Evolutionary conservation across 2,797 vertebrate species (phyloP).

Genomic region (Glyptemys insculpta): DNA sequence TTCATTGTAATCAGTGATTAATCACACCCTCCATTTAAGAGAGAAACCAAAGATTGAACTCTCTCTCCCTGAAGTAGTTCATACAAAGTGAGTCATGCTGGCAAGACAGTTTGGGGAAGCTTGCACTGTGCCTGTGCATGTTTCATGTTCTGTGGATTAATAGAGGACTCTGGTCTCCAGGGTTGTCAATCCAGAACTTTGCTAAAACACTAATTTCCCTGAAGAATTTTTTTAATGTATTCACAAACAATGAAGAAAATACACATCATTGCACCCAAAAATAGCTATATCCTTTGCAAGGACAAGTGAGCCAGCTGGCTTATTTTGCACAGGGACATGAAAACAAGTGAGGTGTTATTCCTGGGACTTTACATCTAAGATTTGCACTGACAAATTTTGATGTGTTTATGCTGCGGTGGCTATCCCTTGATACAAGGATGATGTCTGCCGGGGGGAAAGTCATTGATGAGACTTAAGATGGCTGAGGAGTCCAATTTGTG

Average conservation of each 20-base stretch:
- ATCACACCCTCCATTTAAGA: not conserved
- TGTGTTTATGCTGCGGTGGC: not conserved
- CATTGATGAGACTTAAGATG: too few relatives aligned
- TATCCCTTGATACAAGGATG: too few relatives aligned
- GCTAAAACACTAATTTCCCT: conserved; percentile 48
- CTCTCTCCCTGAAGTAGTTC: conserved; percentile 43
- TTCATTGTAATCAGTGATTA: not conserved
- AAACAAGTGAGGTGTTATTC: conserved; percentile 46
- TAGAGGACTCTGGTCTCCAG: conserved; percentile 1
- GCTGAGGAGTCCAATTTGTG: too few relatives aligned
- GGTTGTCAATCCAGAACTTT: conserved; percentile 34
- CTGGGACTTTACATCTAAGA: conserved; percentile 66
- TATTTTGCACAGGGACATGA: conserved; percentile 52
- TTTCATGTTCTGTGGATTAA: conserved; percentile 44
- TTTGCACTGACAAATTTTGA: conserved; percentile 46
- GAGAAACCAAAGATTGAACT: conserved; percentile 18
- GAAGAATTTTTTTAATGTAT: conserved; percentile 55
- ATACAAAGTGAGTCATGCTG: not conserved
- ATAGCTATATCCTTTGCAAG: conserved; percentile 59
- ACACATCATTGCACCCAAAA: conserved; percentile 45
- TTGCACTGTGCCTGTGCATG: not conserved
- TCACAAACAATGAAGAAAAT: conserved; percentile 22
- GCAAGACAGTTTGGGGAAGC: not conserved
- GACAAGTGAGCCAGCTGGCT: conserved; percentile 62
- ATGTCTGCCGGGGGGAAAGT: too few relatives aligned